A percentile compares a stretch with the other conserved stretches of the same genome.
Evolutionary conservation across 2,888 invertebrate genomes (phyloP).

Genomic region (Biston betularia): DNA sequence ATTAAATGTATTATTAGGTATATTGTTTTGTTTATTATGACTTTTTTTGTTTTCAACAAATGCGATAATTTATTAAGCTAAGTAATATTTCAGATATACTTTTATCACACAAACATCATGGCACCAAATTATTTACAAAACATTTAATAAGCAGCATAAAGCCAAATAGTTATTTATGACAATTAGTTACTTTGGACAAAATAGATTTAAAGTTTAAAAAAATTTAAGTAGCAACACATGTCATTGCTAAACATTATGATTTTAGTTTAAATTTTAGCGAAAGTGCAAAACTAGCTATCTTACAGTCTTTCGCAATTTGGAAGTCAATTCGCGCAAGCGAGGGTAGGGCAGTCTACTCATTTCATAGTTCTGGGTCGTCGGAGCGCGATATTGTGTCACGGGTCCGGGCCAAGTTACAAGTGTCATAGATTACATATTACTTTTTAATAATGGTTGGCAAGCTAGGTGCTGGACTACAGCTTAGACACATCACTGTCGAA

Average conservation of each 20-base stretch:
- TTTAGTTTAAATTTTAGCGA: background rate
- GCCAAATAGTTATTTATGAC: slow-evolving; percentile 20
- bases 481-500: no score
- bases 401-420: no score
- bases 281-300: background rate
- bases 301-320: slow-evolving; percentile 11
- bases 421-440: no score
- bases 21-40: background rate
- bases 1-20: slow-evolving; percentile 5
- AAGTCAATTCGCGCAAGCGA: background rate
- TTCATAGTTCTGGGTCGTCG: no score
- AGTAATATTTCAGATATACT: slow-evolving; percentile 15
- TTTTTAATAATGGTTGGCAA: no score
- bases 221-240: slow-evolving; percentile 10
- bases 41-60: no score
- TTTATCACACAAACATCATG: slow-evolving; percentile 33
- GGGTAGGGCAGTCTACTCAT: background rate
- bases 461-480: no score
- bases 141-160: slow-evolving; percentile 11
- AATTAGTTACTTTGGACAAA: slow-evolving; percentile 16
- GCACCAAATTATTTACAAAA: slow-evolving; percentile 32
- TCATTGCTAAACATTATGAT: background rate
- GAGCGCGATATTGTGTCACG: no score
- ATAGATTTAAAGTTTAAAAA: slow-evolving; percentile 4
- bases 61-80: background rate